phyloP scores from a whole-genome alignment of 2,797 vertebrate genomes.

The Pelodytes ibericus region DNA sequence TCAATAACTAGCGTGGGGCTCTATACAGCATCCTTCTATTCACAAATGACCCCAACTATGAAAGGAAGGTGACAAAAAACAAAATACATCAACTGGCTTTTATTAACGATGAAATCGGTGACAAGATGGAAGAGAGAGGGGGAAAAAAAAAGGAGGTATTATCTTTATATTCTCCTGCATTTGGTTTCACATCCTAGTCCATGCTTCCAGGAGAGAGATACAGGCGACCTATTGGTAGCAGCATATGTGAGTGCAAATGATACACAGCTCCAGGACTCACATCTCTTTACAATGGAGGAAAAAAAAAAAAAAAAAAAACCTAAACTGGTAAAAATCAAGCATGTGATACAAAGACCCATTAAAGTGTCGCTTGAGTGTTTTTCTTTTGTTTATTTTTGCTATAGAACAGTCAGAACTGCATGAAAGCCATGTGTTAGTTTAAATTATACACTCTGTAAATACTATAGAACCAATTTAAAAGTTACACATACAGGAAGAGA shows the following conservation, averaged over 20 bases:
- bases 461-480: slow-evolving; percentile 85
- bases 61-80: background rate
- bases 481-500: slow-evolving; percentile 86
- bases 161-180: slow-evolving; percentile 60
- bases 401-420: slow-evolving; percentile 72
- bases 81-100: slow-evolving; percentile 59
- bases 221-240: slow-evolving; percentile 83
- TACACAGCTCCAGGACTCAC: slow-evolving; percentile 88
- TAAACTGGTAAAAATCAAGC: slow-evolving; percentile 89
- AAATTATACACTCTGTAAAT: slow-evolving; percentile 93
- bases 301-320: slow-evolving; percentile 86
- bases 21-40: no score
- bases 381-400: slow-evolving; percentile 67
- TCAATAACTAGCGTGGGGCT: no score
- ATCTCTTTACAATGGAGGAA: slow-evolving; percentile 84
- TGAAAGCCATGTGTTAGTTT: slow-evolving; percentile 86
- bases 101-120: slow-evolving; percentile 78
- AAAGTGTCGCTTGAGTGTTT: slow-evolving; percentile 75
- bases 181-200: slow-evolving; percentile 72
- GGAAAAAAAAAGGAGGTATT: slow-evolving; percentile 59
- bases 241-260: slow-evolving; percentile 86
- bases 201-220: slow-evolving; percentile 91
- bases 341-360: slow-evolving; percentile 75
- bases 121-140: slow-evolving; percentile 75
- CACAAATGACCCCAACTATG: no score